Conservation (phyloP, 2,888 invertebrate genomes). For the Yponomeuta plumbellus region DNA sequence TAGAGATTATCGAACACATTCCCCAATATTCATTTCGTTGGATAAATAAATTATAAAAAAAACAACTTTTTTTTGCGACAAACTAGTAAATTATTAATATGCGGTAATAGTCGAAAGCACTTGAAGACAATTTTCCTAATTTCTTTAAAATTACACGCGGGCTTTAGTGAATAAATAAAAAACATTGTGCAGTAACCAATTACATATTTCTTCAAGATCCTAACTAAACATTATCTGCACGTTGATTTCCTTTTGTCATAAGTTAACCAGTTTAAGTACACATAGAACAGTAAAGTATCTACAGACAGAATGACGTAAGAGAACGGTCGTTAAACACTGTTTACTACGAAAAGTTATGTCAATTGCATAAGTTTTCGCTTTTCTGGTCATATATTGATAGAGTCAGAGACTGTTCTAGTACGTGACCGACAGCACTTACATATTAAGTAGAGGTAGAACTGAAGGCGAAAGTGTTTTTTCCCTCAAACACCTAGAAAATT, state of each 20-base stretch:
- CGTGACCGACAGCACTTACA: not conserved
- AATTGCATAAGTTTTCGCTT: not conserved
- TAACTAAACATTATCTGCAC: not conserved
- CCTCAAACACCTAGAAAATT: too few species aligned
- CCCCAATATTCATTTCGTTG: too few species aligned
- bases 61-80: too few species aligned
- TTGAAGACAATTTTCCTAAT: not conserved
- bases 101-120: too few species aligned
- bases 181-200: not conserved
- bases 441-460: not conserved
- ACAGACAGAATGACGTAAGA: not conserved
- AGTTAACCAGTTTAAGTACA: not conserved
- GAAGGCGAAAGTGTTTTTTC: not conserved
- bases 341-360: not conserved
- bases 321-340: not conserved
- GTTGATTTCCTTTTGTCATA: not conserved
- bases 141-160: not conserved
- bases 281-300: not conserved
- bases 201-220: not conserved
- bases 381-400: constrained; percentile 1
- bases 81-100: too few species aligned
- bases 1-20: too few species aligned
- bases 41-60: too few species aligned
- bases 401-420: not conserved
- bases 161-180: not conserved